Evolutionary conservation across 2,113 vertebrate genomes (phyloP).

Genomic region (Hiodon alosoides): DNA sequence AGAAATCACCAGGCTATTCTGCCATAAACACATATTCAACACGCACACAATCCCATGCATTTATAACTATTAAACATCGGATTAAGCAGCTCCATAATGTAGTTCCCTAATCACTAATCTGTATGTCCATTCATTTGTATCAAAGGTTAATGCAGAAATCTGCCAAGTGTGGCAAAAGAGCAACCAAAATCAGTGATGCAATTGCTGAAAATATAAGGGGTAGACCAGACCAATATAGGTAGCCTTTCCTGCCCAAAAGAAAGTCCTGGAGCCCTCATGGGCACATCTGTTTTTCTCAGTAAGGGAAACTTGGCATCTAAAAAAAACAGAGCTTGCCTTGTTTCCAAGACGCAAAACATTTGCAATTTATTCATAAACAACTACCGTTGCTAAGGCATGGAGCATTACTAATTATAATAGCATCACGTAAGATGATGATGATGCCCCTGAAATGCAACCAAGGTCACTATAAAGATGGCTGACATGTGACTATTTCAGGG

Average conservation of each 20-base stretch:
- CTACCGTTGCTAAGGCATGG: background rate
- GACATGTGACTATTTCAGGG: background rate
- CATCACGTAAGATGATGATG: background rate
- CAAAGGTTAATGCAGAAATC: no score
- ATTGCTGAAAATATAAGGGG: no score
- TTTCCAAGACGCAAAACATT: slow-evolving; percentile 21
- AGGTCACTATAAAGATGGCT: background rate
- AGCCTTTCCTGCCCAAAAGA: background rate
- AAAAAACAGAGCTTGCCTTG: slow-evolving; percentile 10
- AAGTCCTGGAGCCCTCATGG: background rate
- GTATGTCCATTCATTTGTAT: no score
- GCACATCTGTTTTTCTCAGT: slow-evolving; percentile 2
- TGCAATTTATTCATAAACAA: slow-evolving; percentile 12
- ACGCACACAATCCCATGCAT: no score
- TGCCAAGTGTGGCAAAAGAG: no score
- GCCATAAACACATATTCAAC: no score
- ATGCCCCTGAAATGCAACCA: background rate
- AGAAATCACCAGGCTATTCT: background rate
- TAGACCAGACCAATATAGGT: no score
- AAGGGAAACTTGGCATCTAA: slow-evolving; percentile 3
- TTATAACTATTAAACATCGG: no score
- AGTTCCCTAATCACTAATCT: no score
- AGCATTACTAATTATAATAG: background rate
- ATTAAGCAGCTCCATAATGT: no score
- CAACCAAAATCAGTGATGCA: no score